Percentiles rank a stretch among this genome's conserved stretches.
Evolutionary conservation across 2,888 invertebrate species (phyloP).

Genomic region (Malacosoma neustria): DNA sequence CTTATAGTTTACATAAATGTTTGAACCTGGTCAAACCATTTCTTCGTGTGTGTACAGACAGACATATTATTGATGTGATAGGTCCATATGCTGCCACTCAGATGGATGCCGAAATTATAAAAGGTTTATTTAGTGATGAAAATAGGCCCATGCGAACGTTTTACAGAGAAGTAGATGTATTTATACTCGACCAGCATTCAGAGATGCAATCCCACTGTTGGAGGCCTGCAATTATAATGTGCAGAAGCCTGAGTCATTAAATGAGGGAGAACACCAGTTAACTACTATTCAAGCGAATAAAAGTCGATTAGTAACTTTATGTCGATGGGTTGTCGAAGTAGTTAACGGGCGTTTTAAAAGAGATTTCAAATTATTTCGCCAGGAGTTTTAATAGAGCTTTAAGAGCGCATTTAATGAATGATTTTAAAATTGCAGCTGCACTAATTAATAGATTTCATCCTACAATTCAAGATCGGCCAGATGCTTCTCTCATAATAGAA

Average conservation of each 20-base stretch:
- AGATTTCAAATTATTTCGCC: constrained; percentile 8
- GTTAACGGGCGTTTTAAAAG: constrained; percentile 11
- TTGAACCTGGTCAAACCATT: constrained; percentile 2
- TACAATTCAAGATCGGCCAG: constrained; percentile 2
- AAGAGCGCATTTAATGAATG: constrained; percentile 6
- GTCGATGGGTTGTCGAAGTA: constrained; percentile 10
- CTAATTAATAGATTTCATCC: constrained; percentile 10
- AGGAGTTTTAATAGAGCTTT: constrained; percentile 5
- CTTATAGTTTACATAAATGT: constrained; percentile 5
- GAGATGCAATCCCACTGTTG: neutral
- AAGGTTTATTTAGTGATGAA: neutral
- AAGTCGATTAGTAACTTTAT: constrained; percentile 1
- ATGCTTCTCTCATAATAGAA: constrained; percentile 4
- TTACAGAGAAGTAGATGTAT: neutral
- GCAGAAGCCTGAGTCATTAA: neutral
- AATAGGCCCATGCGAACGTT: neutral
- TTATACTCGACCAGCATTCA: neutral
- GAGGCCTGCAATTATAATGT: neutral
- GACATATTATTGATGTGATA: constrained; percentile 6
- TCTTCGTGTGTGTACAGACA: too few relatives aligned
- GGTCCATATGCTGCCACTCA: constrained; percentile 6
- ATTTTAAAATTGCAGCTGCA: constrained; percentile 8
- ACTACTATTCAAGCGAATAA: neutral
- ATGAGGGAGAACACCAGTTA: neutral
- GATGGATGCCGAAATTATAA: constrained; percentile 1